Conservation (phyloP, 1,140 invertebrate species). For the Drosophila mayri region DNA sequence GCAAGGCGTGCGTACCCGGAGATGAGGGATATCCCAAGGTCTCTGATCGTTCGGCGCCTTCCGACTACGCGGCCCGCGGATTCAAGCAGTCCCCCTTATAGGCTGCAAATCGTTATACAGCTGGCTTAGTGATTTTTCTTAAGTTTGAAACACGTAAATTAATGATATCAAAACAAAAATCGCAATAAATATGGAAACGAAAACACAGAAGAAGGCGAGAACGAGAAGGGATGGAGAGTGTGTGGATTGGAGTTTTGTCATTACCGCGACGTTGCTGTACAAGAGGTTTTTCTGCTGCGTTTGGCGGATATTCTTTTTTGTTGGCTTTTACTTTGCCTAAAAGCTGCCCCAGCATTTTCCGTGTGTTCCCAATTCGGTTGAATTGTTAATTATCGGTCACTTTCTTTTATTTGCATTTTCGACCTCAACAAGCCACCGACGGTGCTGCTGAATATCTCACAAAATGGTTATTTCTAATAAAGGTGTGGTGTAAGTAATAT, state of each 20-base stretch:
- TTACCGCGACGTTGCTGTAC: slow-evolving; percentile 34
- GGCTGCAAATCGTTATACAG: slow-evolving; percentile 1
- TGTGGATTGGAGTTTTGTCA: slow-evolving; percentile 30
- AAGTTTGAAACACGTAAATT: slow-evolving; percentile 55
- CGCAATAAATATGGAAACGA: slow-evolving; percentile 69
- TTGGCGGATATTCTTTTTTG: slow-evolving; percentile 31
- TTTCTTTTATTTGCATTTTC: slow-evolving; percentile 65
- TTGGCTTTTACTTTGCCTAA: slow-evolving; percentile 11
- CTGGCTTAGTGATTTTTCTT: slow-evolving; percentile 40
- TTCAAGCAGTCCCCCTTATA: slow-evolving; percentile 87
- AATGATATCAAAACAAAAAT: slow-evolving; percentile 59
- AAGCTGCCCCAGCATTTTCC: slow-evolving; percentile 55
- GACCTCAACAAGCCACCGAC: slow-evolving; percentile 9
- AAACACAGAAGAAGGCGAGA: slow-evolving; percentile 19
- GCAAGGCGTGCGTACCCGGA: slow-evolving; percentile 87
- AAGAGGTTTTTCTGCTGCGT: slow-evolving; percentile 52
- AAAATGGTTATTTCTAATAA: slow-evolving; percentile 14
- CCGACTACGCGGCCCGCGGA: slow-evolving; percentile 89
- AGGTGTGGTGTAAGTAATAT: slow-evolving; percentile 5
- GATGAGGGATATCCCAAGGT: slow-evolving; percentile 88
- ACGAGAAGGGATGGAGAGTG: slow-evolving; percentile 2
- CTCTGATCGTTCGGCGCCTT: slow-evolving; percentile 86
- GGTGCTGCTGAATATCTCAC: slow-evolving; percentile 2
- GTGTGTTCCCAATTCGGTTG: slow-evolving; percentile 49
- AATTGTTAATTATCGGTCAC: slow-evolving; percentile 35